phyloP scores from a whole-genome alignment of 2,797 vertebrate species.

The Cryptoprocta ferox region DNA sequence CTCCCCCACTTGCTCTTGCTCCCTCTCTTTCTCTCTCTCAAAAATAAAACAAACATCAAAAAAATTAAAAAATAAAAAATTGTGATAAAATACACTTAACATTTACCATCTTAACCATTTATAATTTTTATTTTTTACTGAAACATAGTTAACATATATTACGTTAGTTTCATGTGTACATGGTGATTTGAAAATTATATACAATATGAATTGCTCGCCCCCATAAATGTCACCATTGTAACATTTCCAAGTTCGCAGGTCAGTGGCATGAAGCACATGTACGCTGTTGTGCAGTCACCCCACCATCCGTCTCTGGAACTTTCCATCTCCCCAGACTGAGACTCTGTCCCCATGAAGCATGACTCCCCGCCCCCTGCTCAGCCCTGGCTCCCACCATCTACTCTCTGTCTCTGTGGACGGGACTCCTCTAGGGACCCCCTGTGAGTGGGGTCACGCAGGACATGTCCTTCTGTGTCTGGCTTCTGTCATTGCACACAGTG shows the following conservation, averaged over 20 bases:
- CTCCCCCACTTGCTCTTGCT: no score
- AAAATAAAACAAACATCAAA: no score
- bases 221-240: neutral
- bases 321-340: neutral
- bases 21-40: no score
- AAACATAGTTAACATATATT: neutral
- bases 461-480: neutral
- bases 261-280: neutral
- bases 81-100: neutral
- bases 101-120: neutral
- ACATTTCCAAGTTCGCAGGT: neutral
- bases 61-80: neutral
- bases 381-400: neutral
- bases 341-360: neutral
- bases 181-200: neutral
- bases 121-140: neutral
- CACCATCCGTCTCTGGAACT: neutral
- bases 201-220: neutral
- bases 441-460: neutral
- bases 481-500: neutral
- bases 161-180: neutral
- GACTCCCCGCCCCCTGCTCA: neutral
- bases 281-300: no score
- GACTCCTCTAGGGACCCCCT: neutral
- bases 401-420: neutral